Conservation (phyloP, 2,888 invertebrate genomes). For the Drosophila hawaiiensis region DNA sequence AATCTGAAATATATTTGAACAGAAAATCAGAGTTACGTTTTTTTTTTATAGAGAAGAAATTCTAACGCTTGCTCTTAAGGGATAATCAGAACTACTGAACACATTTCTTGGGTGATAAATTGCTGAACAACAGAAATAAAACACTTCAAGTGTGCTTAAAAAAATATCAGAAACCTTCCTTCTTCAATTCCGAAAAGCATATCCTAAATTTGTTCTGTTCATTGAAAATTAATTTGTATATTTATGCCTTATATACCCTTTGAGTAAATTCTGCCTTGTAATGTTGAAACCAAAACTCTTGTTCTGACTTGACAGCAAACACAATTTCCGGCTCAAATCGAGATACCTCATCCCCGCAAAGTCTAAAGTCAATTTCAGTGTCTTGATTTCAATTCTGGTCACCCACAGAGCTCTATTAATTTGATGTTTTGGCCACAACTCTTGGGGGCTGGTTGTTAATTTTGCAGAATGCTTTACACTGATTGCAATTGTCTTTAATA, state of each 20-base stretch:
- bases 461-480: conserved; percentile 38
- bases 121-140: not conserved
- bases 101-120: not conserved
- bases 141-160: not conserved
- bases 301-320: conserved; percentile 15
- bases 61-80: not conserved
- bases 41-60: not conserved
- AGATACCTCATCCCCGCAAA: not conserved
- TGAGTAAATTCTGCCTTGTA: not conserved
- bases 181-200: not conserved
- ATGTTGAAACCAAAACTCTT: not conserved
- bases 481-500: conserved; percentile 36
- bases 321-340: conserved; percentile 71
- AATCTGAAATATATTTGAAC: not conserved
- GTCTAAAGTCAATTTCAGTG: conserved; percentile 11
- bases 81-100: not conserved
- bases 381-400: conserved; percentile 32
- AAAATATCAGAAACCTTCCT: not conserved
- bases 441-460: conserved; percentile 16
- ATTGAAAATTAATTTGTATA: not conserved
- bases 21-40: not conserved
- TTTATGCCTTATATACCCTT: not conserved
- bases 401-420: conserved; percentile 65
- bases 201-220: not conserved
- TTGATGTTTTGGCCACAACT: conserved; percentile 45